Evolutionary conservation across 2,113 vertebrate genomes (phyloP).

Genomic region (Anoplopoma fimbria): DNA sequence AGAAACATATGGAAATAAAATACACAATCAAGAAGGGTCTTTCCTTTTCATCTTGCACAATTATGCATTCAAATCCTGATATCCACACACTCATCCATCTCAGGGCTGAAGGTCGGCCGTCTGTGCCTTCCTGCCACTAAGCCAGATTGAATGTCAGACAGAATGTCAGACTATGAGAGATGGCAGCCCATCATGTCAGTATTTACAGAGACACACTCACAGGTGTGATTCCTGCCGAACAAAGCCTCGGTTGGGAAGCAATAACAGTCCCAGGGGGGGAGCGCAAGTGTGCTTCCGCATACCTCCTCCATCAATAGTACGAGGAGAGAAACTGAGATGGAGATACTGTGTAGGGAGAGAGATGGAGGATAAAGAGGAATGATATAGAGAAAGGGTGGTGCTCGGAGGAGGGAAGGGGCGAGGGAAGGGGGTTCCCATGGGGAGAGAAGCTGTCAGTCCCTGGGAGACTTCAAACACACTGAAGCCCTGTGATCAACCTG

Average conservation of each 20-base stretch:
- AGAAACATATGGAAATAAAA: slow-evolving; percentile 21
- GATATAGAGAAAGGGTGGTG: slow-evolving; percentile 60
- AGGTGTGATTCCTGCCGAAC: slow-evolving; percentile 60
- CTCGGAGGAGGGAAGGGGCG: slow-evolving; percentile 60
- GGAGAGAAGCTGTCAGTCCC: slow-evolving; percentile 82
- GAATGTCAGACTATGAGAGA: slow-evolving; percentile 72
- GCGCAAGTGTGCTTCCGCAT: slow-evolving; percentile 44
- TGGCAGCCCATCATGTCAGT: slow-evolving; percentile 77
- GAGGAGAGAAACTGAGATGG: slow-evolving; percentile 34
- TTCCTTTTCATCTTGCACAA: slow-evolving; percentile 46
- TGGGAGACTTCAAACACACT: slow-evolving; percentile 82
- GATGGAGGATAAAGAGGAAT: slow-evolving; percentile 64
- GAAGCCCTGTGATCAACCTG: slow-evolving; percentile 80
- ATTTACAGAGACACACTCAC: slow-evolving; percentile 70
- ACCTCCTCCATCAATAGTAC: slow-evolving; percentile 45
- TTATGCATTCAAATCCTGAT: slow-evolving; percentile 51
- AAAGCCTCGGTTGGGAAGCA: slow-evolving; percentile 61
- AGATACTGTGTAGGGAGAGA: slow-evolving; percentile 48
- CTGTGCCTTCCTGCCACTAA: slow-evolving; percentile 48
- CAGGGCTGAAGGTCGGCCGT: slow-evolving; percentile 65
- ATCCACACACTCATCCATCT: slow-evolving; percentile 62
- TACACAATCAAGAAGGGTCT: background rate
- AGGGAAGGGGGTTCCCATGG: slow-evolving; percentile 71
- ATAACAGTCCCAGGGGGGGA: slow-evolving; percentile 68
- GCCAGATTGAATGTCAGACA: slow-evolving; percentile 69